Evolutionary conservation across 2,797 vertebrate species (phyloP), one percentile per base, ranked within the genome.

Genomic region (Enteromius treurensis): DNA sequence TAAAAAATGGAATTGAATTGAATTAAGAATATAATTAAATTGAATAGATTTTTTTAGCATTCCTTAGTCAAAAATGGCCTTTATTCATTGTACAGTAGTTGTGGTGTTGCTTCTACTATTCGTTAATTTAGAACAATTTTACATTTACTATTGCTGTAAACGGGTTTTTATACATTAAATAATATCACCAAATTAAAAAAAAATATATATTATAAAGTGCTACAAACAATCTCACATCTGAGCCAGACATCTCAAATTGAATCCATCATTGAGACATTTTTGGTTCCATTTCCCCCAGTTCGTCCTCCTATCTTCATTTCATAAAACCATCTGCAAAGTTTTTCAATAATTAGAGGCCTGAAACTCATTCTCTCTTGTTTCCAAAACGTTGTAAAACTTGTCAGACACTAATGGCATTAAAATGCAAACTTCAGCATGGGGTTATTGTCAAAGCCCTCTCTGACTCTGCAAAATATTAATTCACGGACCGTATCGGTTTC

Each of bases 401-500:
- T 79, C 58, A 73, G 68, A 60, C 67, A 55, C 60, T 37, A 37
- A 13, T 58, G 32, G 3, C 68, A 78, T 75, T 77, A 70, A 74
- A 86, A 75, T 77, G 26, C 17, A 68, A 49, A 75, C 69, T 23
- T 64, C 64, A 47, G 58, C 47, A 37, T 23, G 58, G 58, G 60
- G n/a, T 80, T 53, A 53, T 71, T 79, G 47, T 68, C 68, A 42
- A 76, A 70, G 49, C 75, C 64, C 64, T 65, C 55, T 42, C 29
- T 45, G 81, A 81, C 40, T 34, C 42, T 42, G 55, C 69, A 70
- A 67, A 84, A 80, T 49, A 71, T 79, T 86, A 84, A 77, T 71
- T 86, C 70, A 53, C 74, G 7, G 70, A 3, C 40, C 37, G 49
- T 82, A 85, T 82, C n/a, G 21, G 62, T 84, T 86, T 86, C 81